phyloP scores from a whole-genome alignment of 2,797 vertebrate species.

The Setipinna tenuifilis region DNA sequence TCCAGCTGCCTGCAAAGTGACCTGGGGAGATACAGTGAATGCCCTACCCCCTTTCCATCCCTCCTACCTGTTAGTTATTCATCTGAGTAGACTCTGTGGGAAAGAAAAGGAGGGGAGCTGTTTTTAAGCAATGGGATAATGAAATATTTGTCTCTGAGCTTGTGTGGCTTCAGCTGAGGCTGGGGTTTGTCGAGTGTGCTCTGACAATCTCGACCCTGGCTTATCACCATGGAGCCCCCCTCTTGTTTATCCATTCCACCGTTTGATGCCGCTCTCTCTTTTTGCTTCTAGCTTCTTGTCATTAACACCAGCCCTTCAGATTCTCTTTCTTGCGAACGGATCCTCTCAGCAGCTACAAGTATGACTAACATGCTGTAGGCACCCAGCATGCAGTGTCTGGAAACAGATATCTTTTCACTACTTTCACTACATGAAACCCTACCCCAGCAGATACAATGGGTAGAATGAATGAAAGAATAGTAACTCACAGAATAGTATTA shows the following conservation, averaged over 20 bases:
- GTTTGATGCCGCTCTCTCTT: neutral
- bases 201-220: neutral
- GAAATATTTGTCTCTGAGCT: neutral
- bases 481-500: neutral
- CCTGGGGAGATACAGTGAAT: conserved; percentile 4
- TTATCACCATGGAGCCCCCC: conserved; percentile 17
- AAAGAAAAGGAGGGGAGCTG: neutral
- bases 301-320: conserved; percentile 12
- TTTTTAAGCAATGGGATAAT: neutral
- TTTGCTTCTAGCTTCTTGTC: neutral
- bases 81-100: neutral
- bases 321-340: neutral
- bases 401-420: conserved; percentile 7
- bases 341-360: neutral
- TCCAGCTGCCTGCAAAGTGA: neutral
- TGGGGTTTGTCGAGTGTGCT: conserved; percentile 8
- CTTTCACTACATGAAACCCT: neutral
- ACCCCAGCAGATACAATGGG: neutral
- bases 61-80: conserved; percentile 8
- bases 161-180: neutral
- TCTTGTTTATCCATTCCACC: conserved; percentile 13
- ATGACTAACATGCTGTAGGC: neutral
- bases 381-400: too few relatives aligned
- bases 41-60: neutral
- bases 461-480: neutral